Evolutionary conservation across 2,797 vertebrate species (phyloP), one percentile per base, ranked within the genome.

Genomic region (Dipus sagitta): DNA sequence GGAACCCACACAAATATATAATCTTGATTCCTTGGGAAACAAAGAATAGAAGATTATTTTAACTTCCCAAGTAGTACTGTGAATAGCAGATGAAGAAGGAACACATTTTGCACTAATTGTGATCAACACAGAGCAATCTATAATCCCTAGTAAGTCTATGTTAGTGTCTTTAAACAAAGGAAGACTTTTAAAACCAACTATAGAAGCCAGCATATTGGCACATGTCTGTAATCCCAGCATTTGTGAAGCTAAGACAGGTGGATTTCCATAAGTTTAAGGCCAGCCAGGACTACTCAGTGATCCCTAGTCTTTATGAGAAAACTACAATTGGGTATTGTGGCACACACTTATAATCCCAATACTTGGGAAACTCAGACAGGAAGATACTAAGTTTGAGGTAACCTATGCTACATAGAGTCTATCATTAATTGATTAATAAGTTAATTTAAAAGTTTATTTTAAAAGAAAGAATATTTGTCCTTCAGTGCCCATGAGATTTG

Each of bases 131-230:
- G 38, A 75, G 8, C 38, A 24, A 84, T 54, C 23, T 60, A 75
- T 65, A 89, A 72, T 89, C 24, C 34, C 24, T 79, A 84, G 32
- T 20, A 85, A 26, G 30, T 42, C 42, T 92, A 83, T 72, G 28
- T 70, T n/a, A 93, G 65, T 21, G 18, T 58, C 60, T 74, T 86
- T 74, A 78, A 15, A 92, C 17, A 92, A 90, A 90, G 82, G 2
- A 67, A 70, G 24, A 92, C 15, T 20, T 92, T 91, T 78, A 52
- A 86, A 93, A 90, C 5, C 20, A 85, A 65, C 11, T 85, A 78
- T 18, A 20, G 54, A 86, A 70, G 32, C 18, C 24, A 58, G 18
- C 10, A 67, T 30, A 28, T 13, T 52, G 30, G 20, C 34, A 65
- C 52, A 67, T 34, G n/a, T 14, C 52, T 34, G 52, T 34, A 77